Evolutionary conservation across 2,113 vertebrate species (phyloP).

Genomic region (Aramus guarauna): DNA sequence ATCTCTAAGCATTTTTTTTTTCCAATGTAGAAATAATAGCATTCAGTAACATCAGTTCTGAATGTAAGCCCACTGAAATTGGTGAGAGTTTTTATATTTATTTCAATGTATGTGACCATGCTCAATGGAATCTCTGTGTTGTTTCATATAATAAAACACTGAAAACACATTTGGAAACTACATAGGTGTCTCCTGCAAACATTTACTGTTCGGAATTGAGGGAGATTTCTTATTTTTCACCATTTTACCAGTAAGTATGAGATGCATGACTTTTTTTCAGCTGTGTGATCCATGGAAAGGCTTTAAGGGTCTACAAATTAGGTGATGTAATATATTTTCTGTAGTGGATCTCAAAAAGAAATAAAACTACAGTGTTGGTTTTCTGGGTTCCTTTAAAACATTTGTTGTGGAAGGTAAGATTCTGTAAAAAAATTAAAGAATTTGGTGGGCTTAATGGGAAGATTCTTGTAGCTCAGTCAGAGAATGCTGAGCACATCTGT

Average conservation of each 20-base stretch:
- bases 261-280: not conserved
- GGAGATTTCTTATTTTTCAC: not conserved
- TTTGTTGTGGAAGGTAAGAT: not conserved
- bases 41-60: not conserved
- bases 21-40: not conserved
- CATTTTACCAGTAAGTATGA: not conserved
- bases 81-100: not conserved
- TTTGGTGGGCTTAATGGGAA: not conserved
- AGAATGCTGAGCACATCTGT: not conserved
- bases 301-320: not conserved
- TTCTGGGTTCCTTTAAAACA: not conserved
- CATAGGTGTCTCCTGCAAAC: not conserved
- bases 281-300: not conserved
- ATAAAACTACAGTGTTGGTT: not conserved
- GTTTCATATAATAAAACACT: not conserved
- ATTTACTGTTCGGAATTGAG: not conserved
- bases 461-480: not conserved
- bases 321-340: not conserved
- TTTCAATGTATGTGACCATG: not conserved
- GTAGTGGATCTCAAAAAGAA: not conserved
- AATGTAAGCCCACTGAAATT: not conserved
- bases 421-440: not conserved
- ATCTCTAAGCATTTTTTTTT: not conserved
- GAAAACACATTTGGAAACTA: not conserved
- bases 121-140: not conserved